Conservation (phyloP, 2,888 invertebrate species). For the Osmoderma eremita region DNA sequence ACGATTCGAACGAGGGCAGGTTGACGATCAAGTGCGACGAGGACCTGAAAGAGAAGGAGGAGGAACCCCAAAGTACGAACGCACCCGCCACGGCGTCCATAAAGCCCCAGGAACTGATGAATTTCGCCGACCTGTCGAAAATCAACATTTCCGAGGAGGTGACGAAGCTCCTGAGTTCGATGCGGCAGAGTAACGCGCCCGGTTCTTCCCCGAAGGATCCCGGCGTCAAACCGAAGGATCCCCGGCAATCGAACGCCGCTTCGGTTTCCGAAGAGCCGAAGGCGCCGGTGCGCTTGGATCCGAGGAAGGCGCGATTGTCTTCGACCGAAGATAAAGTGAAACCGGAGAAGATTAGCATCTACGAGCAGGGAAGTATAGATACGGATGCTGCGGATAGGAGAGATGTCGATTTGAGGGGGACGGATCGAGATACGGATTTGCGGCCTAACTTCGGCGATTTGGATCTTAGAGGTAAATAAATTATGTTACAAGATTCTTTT, state of each 20-base stretch:
- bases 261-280: constrained; percentile 39
- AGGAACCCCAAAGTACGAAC: constrained; percentile 19
- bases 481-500: too few relatives aligned
- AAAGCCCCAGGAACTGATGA: constrained; percentile 70
- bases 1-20: constrained; percentile 76
- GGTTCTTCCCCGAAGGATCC: constrained; percentile 11
- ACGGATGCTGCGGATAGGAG: constrained; percentile 64
- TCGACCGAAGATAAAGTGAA: constrained; percentile 53
- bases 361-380: constrained; percentile 70
- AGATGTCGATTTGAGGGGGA: constrained; percentile 66
- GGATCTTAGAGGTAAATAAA: constrained; percentile 65
- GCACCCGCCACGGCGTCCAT: constrained; percentile 53
- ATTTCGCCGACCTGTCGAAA: constrained; percentile 76
- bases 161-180: constrained; percentile 73
- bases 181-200: constrained; percentile 55
- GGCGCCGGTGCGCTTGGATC: constrained; percentile 47
- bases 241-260: constrained; percentile 40
- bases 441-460: constrained; percentile 72
- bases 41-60: constrained; percentile 56
- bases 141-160: constrained; percentile 80
- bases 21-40: constrained; percentile 62
- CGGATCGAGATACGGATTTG: constrained; percentile 65
- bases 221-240: constrained; percentile 44
- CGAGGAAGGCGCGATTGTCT: constrained; percentile 49
- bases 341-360: constrained; percentile 67